Evolutionary conservation across 35 echinoderm and acorn worm species (phyloP).

Genomic region (Anneissia japonica): DNA sequence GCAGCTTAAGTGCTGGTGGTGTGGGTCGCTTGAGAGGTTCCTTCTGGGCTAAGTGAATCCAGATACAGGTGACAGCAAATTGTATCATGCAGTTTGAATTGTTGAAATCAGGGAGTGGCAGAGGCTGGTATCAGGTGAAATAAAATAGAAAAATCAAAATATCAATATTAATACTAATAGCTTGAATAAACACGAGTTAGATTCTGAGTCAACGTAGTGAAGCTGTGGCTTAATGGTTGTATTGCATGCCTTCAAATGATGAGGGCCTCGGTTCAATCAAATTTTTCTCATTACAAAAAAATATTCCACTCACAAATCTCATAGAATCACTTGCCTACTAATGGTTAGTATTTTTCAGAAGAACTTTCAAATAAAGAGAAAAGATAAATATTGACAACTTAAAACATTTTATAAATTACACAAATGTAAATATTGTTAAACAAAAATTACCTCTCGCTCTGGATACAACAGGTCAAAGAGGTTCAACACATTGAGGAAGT

Average conservation of each 20-base stretch:
- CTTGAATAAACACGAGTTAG: too few species aligned
- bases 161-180: too few species aligned
- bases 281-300: too few species aligned
- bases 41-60: slow-evolving; percentile 78
- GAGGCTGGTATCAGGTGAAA: slow-evolving; percentile 49
- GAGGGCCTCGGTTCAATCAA: too few species aligned
- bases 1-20: slow-evolving; percentile 57
- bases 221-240: too few species aligned
- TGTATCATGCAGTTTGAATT: slow-evolving; percentile 68
- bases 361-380: background rate
- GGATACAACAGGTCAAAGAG: slow-evolving; percentile 90
- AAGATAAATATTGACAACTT: too few species aligned
- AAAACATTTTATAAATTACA: too few species aligned
- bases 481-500: slow-evolving; percentile 75
- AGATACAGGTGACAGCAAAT: slow-evolving; percentile 92
- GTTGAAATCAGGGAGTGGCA: slow-evolving; percentile 77
- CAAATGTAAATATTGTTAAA: too few species aligned
- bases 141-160: slow-evolving; percentile 2
- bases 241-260: too few species aligned
- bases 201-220: too few species aligned
- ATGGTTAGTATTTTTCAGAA: background rate
- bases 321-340: background rate
- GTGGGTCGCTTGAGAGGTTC: slow-evolving; percentile 54
- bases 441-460: slow-evolving; percentile 84
- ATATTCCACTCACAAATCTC: background rate